Percentiles rank a stretch among this genome's conserved stretches.
Evolutionary conservation across 2,797 vertebrate species (phyloP).

Genomic region (Orestias chungarensis): DNA sequence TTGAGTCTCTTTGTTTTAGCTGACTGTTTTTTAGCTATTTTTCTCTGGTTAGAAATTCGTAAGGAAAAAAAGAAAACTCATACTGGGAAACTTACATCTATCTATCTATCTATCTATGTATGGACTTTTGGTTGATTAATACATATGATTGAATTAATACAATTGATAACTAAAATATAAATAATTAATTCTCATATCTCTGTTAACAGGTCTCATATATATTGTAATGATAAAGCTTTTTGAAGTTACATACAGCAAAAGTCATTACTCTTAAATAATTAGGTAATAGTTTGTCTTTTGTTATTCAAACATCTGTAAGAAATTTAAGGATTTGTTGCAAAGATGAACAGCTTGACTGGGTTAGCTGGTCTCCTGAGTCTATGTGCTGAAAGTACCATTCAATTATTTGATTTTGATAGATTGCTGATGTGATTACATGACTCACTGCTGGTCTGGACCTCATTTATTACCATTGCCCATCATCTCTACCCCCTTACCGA

Average conservation of each 20-base stretch:
- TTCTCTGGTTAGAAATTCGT: not conserved
- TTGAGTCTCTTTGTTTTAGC: not conserved
- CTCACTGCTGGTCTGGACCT: conserved; percentile 70
- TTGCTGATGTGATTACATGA: conserved; percentile 75
- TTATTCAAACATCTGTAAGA: not conserved
- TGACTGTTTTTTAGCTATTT: not conserved
- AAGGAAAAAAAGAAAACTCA: too few relatives aligned
- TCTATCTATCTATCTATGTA: too few relatives aligned
- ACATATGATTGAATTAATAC: too few relatives aligned
- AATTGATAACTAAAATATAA: too few relatives aligned
- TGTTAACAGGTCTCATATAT: too few relatives aligned
- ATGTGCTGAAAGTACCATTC: conserved; percentile 64
- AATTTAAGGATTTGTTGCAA: not conserved
- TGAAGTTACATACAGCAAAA: too few relatives aligned
- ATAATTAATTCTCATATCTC: too few relatives aligned
- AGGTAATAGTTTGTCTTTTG: not conserved
- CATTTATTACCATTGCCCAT: conserved; percentile 71
- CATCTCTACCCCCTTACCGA: conserved; percentile 42
- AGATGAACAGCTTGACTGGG: conserved; percentile 17
- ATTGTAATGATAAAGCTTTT: too few relatives aligned
- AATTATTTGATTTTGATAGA: conserved; percentile 75
- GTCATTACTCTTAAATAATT: too few relatives aligned
- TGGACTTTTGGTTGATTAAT: too few relatives aligned
- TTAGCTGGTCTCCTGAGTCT: conserved; percentile 35
- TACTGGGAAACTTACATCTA: too few relatives aligned